A percentile compares a stretch with the other conserved stretches of the same genome.
Conservation (phyloP, 2,113 vertebrate genomes). For the Rhynchomys soricoides region DNA sequence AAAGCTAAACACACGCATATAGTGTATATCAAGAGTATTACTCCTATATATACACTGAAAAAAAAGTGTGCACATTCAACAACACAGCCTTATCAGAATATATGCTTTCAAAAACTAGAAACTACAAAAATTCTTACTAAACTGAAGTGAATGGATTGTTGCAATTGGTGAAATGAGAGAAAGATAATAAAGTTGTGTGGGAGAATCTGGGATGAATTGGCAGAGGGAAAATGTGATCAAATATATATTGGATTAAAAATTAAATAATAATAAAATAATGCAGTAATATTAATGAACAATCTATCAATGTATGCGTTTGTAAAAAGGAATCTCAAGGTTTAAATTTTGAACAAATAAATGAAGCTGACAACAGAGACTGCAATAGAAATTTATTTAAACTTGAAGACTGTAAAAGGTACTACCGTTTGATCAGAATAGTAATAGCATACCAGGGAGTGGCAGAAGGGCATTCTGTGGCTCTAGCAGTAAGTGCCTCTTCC, state of each 20-base stretch:
- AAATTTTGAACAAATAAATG: neutral
- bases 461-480: neutral
- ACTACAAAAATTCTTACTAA: neutral
- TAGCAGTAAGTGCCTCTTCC: too few species aligned
- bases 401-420: neutral
- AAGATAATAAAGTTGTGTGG: neutral
- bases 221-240: neutral
- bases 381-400: neutral
- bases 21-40: neutral
- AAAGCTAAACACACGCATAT: neutral
- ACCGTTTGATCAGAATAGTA: neutral
- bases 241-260: neutral
- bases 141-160: neutral
- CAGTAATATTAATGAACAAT: neutral
- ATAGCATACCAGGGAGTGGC: neutral
- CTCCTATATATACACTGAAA: neutral
- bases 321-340: neutral
- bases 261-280: neutral
- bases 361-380: neutral
- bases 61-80: neutral
- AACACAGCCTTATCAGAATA: neutral
- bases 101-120: neutral
- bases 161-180: neutral
- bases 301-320: neutral
- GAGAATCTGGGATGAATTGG: neutral